Base-by-base conservation (phyloP, 2,888 invertebrate species). In the Augochlorella aurata region DNA sequence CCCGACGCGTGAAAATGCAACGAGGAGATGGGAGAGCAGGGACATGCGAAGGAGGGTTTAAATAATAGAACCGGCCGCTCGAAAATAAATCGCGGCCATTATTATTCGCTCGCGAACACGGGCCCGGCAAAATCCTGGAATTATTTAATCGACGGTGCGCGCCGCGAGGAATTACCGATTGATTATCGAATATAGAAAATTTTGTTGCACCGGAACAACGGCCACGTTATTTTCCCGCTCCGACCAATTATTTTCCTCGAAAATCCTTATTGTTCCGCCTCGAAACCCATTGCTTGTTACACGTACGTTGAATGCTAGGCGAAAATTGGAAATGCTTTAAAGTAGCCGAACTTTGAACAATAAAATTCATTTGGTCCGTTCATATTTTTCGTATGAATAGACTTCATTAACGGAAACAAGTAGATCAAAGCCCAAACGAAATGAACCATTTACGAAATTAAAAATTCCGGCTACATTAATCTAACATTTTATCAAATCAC, bases 71-170 rank as follows among this genome's bases (percentile, higher is more conserved):
- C 47, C 73, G 63, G 9, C 21, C 18, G 63, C 1, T 14, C 29
- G 61, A 73, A 49, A 49, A 49, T 73, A 49, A 50, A 65, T 50
- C 49, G 47, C 49, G 49, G 18, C 29, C 12, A 10, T 18, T 61
- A 47, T 58, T 61, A 72, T 58, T 61, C 71, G 45, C 29, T 29
- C 14, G 58, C 10, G 61, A 18, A 63, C 38, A 18, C 9, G 18
- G 10, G 14, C 38, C 9, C 29, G 38, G 38, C 18, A 9, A 29
- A 38, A 63, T 18, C 29, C 10, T 0, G 9, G 29, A 50, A 38
- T 69, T 49, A 49, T 50, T 69, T 50, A 50, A 38, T 49, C 47
- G 67, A 24, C 16, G 38, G 38, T 38, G 63, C 38, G 16, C 38
- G 63, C 14, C 38, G 3, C 16, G 63, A 63, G 29, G 18, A 63